Percentiles rank a stretch among this genome's conserved stretches.
Evolutionary conservation across 1,140 invertebrate genomes (phyloP).

Genomic region (Pantala flavescens): DNA sequence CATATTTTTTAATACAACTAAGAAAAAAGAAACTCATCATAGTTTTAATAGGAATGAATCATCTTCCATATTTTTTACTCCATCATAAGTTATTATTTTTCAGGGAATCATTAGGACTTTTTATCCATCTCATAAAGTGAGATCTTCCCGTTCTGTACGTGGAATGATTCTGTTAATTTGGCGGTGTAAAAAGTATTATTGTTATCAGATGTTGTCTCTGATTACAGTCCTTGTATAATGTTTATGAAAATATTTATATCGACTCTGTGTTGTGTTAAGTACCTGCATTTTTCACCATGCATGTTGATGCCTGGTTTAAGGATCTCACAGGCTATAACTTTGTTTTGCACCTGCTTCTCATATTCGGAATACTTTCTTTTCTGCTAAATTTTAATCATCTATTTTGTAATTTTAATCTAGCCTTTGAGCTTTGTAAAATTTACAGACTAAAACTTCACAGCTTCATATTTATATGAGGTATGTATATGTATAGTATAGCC

Average conservation of each 20-base stretch:
- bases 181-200: not conserved
- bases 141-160: not conserved
- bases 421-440: too few relatives aligned
- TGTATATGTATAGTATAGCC: too few relatives aligned
- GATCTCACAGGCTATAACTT: not conserved
- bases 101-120: not conserved
- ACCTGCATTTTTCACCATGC: conserved; percentile 3
- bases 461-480: too few relatives aligned
- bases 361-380: not conserved
- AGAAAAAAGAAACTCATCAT: not conserved
- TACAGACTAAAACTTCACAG: too few relatives aligned
- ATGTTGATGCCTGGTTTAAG: not conserved
- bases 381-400: too few relatives aligned
- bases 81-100: not conserved
- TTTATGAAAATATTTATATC: not conserved
- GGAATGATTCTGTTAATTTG: not conserved
- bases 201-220: not conserved
- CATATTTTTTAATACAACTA: not conserved
- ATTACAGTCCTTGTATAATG: conserved; percentile 2
- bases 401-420: too few relatives aligned
- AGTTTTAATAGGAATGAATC: not conserved
- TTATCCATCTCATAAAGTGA: not conserved
- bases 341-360: not conserved
- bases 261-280: conserved; percentile 1
- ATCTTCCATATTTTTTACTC: conserved; percentile 7